Evolutionary conservation across 2,888 invertebrate genomes (phyloP).

Genomic region (Priocnemis perturbator): DNA sequence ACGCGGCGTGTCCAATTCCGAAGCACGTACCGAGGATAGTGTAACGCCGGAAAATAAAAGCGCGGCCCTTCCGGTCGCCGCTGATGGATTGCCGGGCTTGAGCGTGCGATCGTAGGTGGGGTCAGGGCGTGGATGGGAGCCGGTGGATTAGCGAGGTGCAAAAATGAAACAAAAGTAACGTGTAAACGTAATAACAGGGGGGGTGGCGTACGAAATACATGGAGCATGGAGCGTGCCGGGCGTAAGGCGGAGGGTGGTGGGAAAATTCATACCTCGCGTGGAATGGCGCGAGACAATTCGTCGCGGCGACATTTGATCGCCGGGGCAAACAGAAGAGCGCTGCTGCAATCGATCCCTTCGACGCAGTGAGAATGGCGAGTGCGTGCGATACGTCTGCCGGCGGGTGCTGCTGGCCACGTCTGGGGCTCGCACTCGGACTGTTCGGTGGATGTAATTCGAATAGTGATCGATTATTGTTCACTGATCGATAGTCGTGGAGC

Average conservation of each 20-base stretch:
- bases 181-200: not conserved
- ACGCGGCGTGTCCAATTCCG: slow-evolving; percentile 3
- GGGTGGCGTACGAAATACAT: not conserved
- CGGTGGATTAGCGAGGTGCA: not conserved
- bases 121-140: not conserved
- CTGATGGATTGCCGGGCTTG: not conserved
- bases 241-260: slow-evolving; percentile 3
- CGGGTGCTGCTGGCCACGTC: no score
- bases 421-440: no score
- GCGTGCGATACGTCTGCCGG: not conserved
- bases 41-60: not conserved
- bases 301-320: slow-evolving; percentile 57
- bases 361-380: slow-evolving; percentile 4
- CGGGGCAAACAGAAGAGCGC: slow-evolving; percentile 48
- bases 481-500: no score
- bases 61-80: no score
- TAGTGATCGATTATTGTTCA: no score
- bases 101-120: not conserved
- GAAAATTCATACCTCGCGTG: slow-evolving; percentile 55
- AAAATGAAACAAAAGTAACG: no score
- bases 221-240: not conserved
- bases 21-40: not conserved
- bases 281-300: slow-evolving; percentile 50
- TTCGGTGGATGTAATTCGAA: no score
- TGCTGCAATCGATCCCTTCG: slow-evolving; percentile 41